These are phyloP conservation scores for Antrozous pallidus DNA, from an alignment of 2,797 vertebrate genomes.

Conservation along the genomic window DNA sequence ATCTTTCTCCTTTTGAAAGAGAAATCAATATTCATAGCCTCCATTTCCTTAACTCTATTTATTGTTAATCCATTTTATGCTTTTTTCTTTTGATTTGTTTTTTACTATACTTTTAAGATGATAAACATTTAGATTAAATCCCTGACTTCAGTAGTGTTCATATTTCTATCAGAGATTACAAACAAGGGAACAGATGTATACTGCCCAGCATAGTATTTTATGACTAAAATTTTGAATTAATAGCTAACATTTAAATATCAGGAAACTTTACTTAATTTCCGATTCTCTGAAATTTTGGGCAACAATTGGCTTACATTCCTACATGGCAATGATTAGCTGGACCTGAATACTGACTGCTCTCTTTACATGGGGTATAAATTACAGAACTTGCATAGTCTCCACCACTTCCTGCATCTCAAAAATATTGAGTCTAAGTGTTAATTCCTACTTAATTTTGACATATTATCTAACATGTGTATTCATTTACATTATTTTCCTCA, in stretches of 20 bases:
- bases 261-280: neutral
- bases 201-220: neutral
- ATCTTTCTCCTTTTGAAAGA: neutral
- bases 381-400: neutral
- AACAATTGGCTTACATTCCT: neutral
- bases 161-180: neutral
- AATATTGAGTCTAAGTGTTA: neutral
- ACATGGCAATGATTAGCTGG: neutral
- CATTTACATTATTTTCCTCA: neutral
- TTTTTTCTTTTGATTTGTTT: neutral
- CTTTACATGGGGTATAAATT: neutral
- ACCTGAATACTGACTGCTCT: neutral
- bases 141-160: neutral
- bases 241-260: neutral
- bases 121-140: neutral
- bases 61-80: neutral
- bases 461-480: neutral
- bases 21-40: neutral
- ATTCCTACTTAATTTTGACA: neutral
- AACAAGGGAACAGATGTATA: neutral
- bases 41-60: neutral
- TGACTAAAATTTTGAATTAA: neutral
- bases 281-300: neutral
- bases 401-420: neutral
- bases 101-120: neutral